These are phyloP conservation scores for Macrosteles quadrilineatus DNA, from an alignment of 1,140 invertebrate species.

Conservation along the genomic window DNA sequence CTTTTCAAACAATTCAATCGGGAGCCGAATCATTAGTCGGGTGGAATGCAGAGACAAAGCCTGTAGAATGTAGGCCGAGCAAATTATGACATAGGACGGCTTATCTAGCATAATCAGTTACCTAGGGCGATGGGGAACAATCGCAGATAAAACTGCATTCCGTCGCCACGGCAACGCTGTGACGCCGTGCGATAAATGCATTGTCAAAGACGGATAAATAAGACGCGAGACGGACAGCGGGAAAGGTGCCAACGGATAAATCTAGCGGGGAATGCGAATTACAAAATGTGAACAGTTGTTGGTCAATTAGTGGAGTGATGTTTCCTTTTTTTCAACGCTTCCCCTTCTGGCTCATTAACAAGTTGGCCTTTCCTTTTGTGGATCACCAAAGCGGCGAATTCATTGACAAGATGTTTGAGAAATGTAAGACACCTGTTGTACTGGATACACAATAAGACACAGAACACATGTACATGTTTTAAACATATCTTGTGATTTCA, in stretches of 20 bases:
- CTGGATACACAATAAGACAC: too few species aligned
- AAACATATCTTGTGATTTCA: too few species aligned
- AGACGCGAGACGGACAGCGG: not conserved
- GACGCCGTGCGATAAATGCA: not conserved
- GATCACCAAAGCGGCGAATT: too few species aligned
- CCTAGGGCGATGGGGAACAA: not conserved
- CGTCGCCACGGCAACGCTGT: not conserved
- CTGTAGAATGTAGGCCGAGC: not conserved
- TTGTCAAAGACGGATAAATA: not conserved
- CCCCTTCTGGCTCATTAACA: too few species aligned
- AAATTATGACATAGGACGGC: not conserved
- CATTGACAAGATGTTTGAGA: too few species aligned
- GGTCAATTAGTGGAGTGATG: not conserved
- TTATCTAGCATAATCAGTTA: constrained; percentile 3
- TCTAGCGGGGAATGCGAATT: constrained; percentile 5
- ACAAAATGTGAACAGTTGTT: constrained; percentile 7
- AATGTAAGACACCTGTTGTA: too few species aligned
- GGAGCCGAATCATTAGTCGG: not conserved
- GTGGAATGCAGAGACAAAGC: constrained; percentile 6
- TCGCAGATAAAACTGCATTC: not conserved
- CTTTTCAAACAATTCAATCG: constrained; percentile 9
- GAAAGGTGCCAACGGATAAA: not conserved
- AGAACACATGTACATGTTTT: too few species aligned
- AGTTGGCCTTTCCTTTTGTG: too few species aligned
- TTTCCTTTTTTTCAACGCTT: too few species aligned